These are phyloP conservation scores for Rallus crepitans DNA, from an alignment of 2,797 vertebrate species.

Conservation along the genomic window DNA sequence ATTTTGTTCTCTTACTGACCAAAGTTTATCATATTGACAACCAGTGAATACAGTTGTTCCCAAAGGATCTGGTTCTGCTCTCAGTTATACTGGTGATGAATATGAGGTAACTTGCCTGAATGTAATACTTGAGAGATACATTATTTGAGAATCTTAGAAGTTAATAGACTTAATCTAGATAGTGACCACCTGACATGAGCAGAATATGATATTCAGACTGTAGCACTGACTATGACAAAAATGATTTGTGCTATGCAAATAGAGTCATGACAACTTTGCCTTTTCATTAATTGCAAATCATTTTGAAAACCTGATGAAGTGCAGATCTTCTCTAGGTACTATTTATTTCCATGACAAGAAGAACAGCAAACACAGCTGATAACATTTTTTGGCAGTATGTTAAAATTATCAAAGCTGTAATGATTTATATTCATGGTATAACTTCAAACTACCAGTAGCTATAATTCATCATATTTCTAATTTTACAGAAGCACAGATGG, in stretches of 20 bases:
- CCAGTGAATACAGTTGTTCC: neutral
- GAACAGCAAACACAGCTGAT: neutral
- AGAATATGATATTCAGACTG: neutral
- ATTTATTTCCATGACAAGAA: neutral
- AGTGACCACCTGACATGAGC: neutral
- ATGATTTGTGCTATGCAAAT: neutral
- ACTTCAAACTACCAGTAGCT: constrained; percentile 28
- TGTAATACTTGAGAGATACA: neutral
- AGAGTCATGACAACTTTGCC: neutral
- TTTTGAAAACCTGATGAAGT: neutral
- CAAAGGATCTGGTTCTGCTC: neutral
- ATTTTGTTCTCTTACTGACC: neutral
- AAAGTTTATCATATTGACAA: neutral
- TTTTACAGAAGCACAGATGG: constrained; percentile 71
- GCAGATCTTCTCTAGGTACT: neutral
- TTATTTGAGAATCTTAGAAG: neutral
- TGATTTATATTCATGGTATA: constrained; percentile 53
- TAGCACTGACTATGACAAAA: neutral
- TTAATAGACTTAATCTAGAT: neutral
- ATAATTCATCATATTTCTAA: constrained; percentile 75
- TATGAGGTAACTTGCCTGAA: neutral
- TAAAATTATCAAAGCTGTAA: constrained; percentile 1
- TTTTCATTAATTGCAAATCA: neutral
- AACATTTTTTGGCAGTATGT: neutral
- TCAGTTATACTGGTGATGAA: neutral